Evolutionary conservation across 35 echinoderm and acorn worm genomes (phyloP).

Genomic region (Strongylocentrotus purpuratus): DNA sequence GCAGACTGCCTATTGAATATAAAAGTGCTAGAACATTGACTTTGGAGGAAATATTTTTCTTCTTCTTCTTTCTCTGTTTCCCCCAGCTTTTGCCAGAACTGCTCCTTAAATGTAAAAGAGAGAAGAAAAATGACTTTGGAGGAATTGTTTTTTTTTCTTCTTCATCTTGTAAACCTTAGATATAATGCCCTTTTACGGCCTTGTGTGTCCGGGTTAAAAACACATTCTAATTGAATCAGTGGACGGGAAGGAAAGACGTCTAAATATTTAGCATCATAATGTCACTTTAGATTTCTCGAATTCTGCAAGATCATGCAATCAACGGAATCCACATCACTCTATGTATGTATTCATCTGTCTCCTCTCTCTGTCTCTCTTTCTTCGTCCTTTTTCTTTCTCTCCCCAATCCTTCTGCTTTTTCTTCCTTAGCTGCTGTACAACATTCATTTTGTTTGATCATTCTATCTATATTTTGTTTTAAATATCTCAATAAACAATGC

Average conservation of each 20-base stretch:
- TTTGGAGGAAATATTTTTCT: too few species aligned
- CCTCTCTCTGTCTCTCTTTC: background rate
- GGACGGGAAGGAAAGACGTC: background rate
- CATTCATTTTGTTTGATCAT: too few species aligned
- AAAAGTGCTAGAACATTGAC: too few species aligned
- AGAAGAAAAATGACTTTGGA: too few species aligned
- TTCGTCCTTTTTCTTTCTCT: background rate
- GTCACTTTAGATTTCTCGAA: background rate
- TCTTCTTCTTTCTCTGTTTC: too few species aligned
- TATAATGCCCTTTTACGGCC: background rate
- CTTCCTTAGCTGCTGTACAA: too few species aligned
- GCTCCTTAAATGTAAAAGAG: too few species aligned
- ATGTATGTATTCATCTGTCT: background rate
- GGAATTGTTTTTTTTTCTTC: background rate
- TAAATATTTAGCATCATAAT: conserved; percentile 6
- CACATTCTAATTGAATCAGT: background rate
- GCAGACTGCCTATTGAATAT: too few species aligned
- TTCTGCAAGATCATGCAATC: background rate
- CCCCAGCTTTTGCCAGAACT: too few species aligned
- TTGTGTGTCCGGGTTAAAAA: background rate
- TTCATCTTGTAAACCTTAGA: background rate
- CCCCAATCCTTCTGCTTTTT: too few species aligned
- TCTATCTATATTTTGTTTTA: too few species aligned
- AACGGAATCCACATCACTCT: background rate
- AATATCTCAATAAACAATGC: too few species aligned